These are phyloP conservation scores for Mechanitis mazaeus DNA, from an alignment of 2,888 invertebrate genomes.

Conservation along the genomic window DNA sequence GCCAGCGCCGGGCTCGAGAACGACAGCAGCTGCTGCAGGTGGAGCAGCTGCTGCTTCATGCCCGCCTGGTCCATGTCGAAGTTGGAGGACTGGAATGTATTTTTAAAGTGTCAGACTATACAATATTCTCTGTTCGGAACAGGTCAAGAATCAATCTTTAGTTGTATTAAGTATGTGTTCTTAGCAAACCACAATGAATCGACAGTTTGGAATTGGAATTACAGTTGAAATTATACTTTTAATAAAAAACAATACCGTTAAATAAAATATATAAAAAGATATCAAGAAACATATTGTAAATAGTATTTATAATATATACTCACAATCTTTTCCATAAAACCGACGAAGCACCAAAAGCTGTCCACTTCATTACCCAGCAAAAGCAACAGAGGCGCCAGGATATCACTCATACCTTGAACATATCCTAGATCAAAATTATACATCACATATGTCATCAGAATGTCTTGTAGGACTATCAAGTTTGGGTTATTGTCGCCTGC, in stretches of 20 bases:
- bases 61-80: constrained; percentile 98
- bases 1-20: constrained; percentile 91
- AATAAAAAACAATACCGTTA: too few relatives aligned
- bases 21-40: constrained; percentile 87
- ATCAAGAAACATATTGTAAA: neutral
- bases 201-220: too few relatives aligned
- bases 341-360: constrained; percentile 99
- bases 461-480: constrained; percentile 88
- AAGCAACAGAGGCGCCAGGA: constrained; percentile 93
- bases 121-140: too few relatives aligned
- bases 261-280: too few relatives aligned
- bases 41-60: constrained; percentile 94
- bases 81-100: constrained; percentile 81
- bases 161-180: too few relatives aligned
- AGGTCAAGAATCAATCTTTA: too few relatives aligned
- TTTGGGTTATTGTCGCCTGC: constrained; percentile 96
- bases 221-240: too few relatives aligned
- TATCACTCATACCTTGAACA: constrained; percentile 98
- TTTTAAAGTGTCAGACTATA: neutral
- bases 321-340: constrained; percentile 97
- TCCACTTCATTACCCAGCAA: constrained; percentile 95
- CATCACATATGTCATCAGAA: constrained; percentile 99
- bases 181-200: too few relatives aligned
- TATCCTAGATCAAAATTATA: constrained; percentile 98
- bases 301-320: constrained; percentile 46